phyloP scores from a whole-genome alignment of 2,888 invertebrate genomes.

The Alsophila aescularia region DNA sequence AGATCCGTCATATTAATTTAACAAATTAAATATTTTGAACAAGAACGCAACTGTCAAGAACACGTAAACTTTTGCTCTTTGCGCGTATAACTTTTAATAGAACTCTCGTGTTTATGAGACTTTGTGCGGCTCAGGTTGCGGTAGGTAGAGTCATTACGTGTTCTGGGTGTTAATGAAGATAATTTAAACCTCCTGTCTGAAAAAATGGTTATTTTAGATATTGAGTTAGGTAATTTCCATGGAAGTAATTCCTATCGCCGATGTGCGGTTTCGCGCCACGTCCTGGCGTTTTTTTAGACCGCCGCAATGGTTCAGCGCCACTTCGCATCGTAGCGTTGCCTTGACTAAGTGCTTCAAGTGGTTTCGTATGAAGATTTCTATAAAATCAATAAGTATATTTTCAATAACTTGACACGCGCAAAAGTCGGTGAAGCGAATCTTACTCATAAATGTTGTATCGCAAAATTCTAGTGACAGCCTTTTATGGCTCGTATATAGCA shows the following conservation, averaged over 20 bases:
- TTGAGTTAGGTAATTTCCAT: too few relatives aligned
- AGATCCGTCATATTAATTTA: neutral
- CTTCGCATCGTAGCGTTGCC: too few relatives aligned
- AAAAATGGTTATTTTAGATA: too few relatives aligned
- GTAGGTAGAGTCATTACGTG: neutral
- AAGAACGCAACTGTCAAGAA: constrained; percentile 9
- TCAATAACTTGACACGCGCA: neutral
- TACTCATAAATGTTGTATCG: constrained; percentile 31
- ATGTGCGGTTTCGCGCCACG: too few relatives aligned
- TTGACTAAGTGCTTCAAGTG: too few relatives aligned
- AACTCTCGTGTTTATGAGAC: neutral
- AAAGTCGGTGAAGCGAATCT: constrained; percentile 15
- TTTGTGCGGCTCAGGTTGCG: neutral
- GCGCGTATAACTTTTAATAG: constrained; percentile 9
- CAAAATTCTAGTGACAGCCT: constrained; percentile 1
- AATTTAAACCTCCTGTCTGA: too few relatives aligned
- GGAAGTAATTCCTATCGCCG: too few relatives aligned
- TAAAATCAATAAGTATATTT: neutral
- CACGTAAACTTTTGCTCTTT: constrained; percentile 11
- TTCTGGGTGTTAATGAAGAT: too few relatives aligned
- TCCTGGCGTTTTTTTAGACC: too few relatives aligned
- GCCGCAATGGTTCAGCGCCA: too few relatives aligned
- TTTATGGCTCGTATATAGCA: too few relatives aligned
- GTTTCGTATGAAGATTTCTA: too few relatives aligned
- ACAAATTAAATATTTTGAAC: constrained; percentile 3